Conservation (phyloP, 2,888 invertebrate genomes). For the Spisula solida region DNA sequence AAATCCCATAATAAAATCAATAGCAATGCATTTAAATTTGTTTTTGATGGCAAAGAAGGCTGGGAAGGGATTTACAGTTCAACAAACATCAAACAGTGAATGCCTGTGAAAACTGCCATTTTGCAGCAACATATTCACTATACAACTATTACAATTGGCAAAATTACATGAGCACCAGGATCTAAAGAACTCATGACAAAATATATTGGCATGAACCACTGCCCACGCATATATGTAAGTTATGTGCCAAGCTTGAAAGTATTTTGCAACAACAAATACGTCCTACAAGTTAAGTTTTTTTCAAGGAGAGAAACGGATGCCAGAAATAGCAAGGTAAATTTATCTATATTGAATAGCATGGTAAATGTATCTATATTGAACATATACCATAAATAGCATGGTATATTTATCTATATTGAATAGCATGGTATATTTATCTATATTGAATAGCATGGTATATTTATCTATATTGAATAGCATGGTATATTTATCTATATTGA, state of each 20-base stretch:
- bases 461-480: too few relatives aligned
- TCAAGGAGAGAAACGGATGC: neutral
- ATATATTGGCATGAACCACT: neutral
- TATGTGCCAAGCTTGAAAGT: conserved; percentile 16
- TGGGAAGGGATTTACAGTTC: neutral
- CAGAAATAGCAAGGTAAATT: too few relatives aligned
- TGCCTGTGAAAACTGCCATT: neutral
- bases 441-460: too few relatives aligned
- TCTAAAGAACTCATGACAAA: neutral
- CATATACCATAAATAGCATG: too few relatives aligned
- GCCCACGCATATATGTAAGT: neutral
- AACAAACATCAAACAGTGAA: neutral
- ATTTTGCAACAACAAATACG: neutral
- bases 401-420: too few relatives aligned
- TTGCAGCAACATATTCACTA: neutral
- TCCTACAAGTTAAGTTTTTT: neutral
- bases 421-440: too few relatives aligned
- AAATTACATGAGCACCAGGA: neutral
- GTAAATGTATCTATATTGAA: too few relatives aligned
- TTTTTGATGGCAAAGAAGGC: neutral
- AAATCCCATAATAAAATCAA: neutral
- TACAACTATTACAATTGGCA: conserved; percentile 17
- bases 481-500: too few relatives aligned
- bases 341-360: too few relatives aligned
- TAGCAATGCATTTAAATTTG: conserved; percentile 10